Conservation (phyloP, 2,113 vertebrate genomes). For the Garra rufa region DNA sequence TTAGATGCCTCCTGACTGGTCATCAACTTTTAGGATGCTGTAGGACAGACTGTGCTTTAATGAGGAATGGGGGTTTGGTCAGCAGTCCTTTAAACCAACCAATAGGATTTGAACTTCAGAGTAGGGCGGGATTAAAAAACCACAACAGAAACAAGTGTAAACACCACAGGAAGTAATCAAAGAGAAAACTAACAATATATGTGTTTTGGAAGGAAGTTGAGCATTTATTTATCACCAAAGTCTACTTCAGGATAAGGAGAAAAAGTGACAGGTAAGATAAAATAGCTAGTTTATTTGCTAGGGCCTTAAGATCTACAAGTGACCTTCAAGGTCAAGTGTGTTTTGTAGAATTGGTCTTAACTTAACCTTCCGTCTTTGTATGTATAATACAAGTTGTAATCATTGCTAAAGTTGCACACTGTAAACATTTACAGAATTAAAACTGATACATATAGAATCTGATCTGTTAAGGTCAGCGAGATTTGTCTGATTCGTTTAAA, state of each 20-base stretch:
- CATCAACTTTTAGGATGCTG: neutral
- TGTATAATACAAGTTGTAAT: too few relatives aligned
- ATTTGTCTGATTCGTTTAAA: neutral
- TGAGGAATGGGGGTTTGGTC: slow-evolving; percentile 54
- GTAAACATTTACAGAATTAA: neutral
- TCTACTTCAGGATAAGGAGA: too few relatives aligned
- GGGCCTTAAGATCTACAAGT: neutral
- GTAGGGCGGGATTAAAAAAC: slow-evolving; percentile 34
- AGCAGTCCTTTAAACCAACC: slow-evolving; percentile 47
- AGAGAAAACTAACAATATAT: neutral
- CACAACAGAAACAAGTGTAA: slow-evolving; percentile 60
- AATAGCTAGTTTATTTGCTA: neutral
- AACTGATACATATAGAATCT: too few relatives aligned
- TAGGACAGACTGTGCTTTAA: neutral
- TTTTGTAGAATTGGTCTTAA: neutral
- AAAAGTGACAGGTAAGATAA: neutral
- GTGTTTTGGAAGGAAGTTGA: neutral
- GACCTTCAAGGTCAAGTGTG: neutral
- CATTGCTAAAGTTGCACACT: neutral
- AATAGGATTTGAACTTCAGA: slow-evolving; percentile 56
- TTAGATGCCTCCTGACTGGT: slow-evolving; percentile 26
- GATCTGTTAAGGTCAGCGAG: too few relatives aligned
- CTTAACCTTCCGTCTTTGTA: neutral
- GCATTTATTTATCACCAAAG: too few relatives aligned
- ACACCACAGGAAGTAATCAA: neutral